phyloP scores from a whole-genome alignment of 2,888 invertebrate species.

The Temnothorax rugatulus region DNA sequence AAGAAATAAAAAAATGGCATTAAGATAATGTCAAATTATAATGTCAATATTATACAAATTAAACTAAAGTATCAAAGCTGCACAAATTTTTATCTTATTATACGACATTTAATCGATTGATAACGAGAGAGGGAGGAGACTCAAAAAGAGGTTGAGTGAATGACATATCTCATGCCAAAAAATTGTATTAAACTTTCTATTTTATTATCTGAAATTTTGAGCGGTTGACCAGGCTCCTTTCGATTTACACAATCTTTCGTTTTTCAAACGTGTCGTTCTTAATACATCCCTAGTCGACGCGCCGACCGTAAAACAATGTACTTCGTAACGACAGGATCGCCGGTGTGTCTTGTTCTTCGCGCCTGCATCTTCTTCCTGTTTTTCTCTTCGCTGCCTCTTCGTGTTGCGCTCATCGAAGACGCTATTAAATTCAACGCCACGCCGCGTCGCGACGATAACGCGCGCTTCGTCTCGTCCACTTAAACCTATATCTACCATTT shows the following conservation, averaged over 20 bases:
- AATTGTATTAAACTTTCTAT: slow-evolving; percentile 84
- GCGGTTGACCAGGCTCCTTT: slow-evolving; percentile 76
- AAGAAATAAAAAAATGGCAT: neutral
- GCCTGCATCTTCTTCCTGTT: slow-evolving; percentile 46
- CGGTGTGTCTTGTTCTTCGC: slow-evolving; percentile 36
- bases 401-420: slow-evolving; percentile 32
- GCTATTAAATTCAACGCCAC: slow-evolving; percentile 49
- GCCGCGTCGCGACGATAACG: slow-evolving; percentile 27
- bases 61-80: neutral
- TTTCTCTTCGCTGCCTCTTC: slow-evolving; percentile 22
- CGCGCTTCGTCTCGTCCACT: slow-evolving; percentile 30
- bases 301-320: slow-evolving; percentile 35
- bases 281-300: slow-evolving; percentile 31
- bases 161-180: slow-evolving; percentile 41
- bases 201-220: slow-evolving; percentile 84
- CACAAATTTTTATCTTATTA: neutral
- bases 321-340: slow-evolving; percentile 19
- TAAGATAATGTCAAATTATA: neutral
- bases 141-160: neutral
- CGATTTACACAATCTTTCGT: slow-evolving; percentile 67
- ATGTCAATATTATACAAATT: neutral
- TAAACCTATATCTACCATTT: slow-evolving; percentile 55
- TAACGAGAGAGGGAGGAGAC: neutral
- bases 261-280: slow-evolving; percentile 47
- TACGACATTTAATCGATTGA: neutral